Conservation (phyloP, 37 sponge, comb jelly and placozoan species). For the Cladorhizidae sp. region DNA sequence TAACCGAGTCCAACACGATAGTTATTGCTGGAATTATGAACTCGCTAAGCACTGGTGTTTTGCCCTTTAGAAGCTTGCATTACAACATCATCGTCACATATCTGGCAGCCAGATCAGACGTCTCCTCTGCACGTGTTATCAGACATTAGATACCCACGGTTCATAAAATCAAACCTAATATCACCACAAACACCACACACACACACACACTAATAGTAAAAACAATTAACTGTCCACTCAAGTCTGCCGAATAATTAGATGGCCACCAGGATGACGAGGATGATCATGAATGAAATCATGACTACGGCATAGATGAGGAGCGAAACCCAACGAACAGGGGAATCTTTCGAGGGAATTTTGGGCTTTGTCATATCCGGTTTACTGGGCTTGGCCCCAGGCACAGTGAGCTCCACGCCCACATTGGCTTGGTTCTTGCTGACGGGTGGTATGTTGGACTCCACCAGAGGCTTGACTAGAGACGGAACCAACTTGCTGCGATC, state of each 20-base stretch:
- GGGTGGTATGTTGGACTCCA: neutral
- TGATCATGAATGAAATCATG: neutral
- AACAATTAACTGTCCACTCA: no score
- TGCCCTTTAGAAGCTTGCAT: no score
- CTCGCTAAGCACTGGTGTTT: no score
- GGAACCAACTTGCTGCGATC: constrained; percentile 6
- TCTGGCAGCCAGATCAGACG: no score
- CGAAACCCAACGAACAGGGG: constrained; percentile 11
- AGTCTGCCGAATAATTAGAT: neutral
- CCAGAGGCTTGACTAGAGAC: constrained; percentile 13
- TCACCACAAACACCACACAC: no score
- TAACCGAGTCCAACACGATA: no score
- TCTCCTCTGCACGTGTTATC: no score
- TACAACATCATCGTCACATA: no score
- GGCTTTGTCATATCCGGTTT: neutral
- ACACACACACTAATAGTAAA: no score
- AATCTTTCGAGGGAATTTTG: constrained; percentile 13
- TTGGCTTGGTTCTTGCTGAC: neutral
- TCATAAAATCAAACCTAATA: no score
- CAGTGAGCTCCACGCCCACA: constrained; percentile 13
- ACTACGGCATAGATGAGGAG: neutral
- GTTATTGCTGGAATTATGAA: no score
- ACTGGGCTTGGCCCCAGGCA: neutral
- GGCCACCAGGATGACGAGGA: constrained; percentile 1
- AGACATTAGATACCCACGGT: no score